These are phyloP conservation scores for Sphinx pinastri DNA, from an alignment of 2,888 invertebrate species.

Conservation along the genomic window DNA sequence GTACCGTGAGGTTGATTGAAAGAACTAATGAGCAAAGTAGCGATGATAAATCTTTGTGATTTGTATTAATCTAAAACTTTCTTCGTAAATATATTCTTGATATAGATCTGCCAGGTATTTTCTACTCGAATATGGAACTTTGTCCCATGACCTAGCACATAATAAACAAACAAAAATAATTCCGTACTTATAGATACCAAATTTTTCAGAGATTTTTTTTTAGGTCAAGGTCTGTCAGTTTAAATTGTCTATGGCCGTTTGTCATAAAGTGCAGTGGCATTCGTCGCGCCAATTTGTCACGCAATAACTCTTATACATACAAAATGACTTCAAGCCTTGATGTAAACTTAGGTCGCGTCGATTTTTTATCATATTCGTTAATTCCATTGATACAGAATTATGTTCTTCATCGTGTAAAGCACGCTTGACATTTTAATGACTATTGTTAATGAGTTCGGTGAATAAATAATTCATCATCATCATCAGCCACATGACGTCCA, in stretches of 20 bases:
- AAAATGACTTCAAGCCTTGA: constrained; percentile 6
- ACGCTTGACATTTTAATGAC: no score
- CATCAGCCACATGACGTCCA: no score
- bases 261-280: constrained; percentile 16
- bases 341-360: background rate
- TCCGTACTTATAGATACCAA: background rate
- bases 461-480: no score
- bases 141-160: no score
- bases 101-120: no score
- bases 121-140: no score
- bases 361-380: background rate
- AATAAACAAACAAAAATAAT: background rate
- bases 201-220: constrained; percentile 1
- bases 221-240: constrained; percentile 48
- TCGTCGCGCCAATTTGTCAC: constrained; percentile 21
- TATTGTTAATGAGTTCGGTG: no score
- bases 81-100: no score
- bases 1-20: no score
- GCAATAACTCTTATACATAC: constrained; percentile 10
- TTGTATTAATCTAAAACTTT: no score
- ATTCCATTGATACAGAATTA: background rate
- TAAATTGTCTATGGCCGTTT: constrained; percentile 25
- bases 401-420: background rate
- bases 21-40: no score
- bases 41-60: no score